Evolutionary conservation across 1,140 invertebrate species (phyloP), one percentile per base, ranked within the genome.

Genomic region (Gryon sp.): DNA sequence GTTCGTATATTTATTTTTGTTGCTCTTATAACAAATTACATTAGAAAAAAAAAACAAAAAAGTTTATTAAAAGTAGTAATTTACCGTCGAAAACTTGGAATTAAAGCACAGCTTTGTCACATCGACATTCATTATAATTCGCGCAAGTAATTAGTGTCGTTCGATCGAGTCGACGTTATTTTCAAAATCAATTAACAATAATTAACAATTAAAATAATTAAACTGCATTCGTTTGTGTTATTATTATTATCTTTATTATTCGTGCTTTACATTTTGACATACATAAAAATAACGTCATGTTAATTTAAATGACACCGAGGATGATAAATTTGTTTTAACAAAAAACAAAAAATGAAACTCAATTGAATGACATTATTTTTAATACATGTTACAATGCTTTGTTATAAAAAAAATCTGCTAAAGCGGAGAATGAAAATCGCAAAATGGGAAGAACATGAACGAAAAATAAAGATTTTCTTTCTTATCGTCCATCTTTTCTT

Each of bases 331-430:
- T 2, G 15, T 30, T 3, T 11, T 11, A 5, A 2, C 28, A 9
- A n/a, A n/a, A 28, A 28, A 28, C 8, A 7, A 28, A 28, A 2
- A 1, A 28, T 28, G 26, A 7, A 3, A 28, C 2, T 28, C 30
- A 26, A 32, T 28, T 24, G 55, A 60, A 60, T 41, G 55, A 60
- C 41, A 40, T 45, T 60, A 60, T 36, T 46, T 60, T 28, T n/a
- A n/a, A n/a, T n/a, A n/a, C n/a, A n/a, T n/a, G n/a, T n/a, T n/a
- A n/a, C n/a, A n/a, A n/a, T n/a, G n/a, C n/a, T n/a, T n/a, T n/a
- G n/a, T n/a, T n/a, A n/a, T n/a, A n/a, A n/a, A n/a, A n/a, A n/a
- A n/a, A n/a, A n/a, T n/a, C 12, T 20, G 48, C 48, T 46, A 40
- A 26, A 38, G 38, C 38, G 24, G 18, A 18, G 36, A 57, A 43